phyloP scores from a whole-genome alignment of 2,888 invertebrate species.

The Ariolimax columbianus region DNA sequence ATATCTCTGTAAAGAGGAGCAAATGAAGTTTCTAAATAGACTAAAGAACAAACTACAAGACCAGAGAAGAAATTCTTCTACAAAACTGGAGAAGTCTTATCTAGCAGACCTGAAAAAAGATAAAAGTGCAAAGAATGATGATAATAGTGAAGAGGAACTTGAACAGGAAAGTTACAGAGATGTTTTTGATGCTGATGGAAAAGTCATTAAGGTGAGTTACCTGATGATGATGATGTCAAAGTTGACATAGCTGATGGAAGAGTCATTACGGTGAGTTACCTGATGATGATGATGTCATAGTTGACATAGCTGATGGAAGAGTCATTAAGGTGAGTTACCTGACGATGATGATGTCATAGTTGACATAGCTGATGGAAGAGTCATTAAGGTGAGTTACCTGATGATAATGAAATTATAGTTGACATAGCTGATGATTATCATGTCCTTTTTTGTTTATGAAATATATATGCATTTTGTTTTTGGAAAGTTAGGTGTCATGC shows the following conservation, averaged over 20 bases:
- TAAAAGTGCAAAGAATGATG: constrained; percentile 34
- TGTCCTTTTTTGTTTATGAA: too few relatives aligned
- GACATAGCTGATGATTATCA: too few relatives aligned
- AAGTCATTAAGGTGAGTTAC: constrained; percentile 45
- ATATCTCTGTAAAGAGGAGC: constrained; percentile 64
- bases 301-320: constrained; percentile 50
- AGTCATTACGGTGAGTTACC: constrained; percentile 42
- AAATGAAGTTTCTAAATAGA: constrained; percentile 59
- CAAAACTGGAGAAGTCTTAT: constrained; percentile 14
- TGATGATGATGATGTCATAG: background rate
- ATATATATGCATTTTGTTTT: too few relatives aligned
- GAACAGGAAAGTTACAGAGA: constrained; percentile 51
- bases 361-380: constrained; percentile 49
- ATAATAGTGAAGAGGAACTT: constrained; percentile 37
- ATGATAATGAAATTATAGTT: background rate
- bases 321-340: constrained; percentile 42
- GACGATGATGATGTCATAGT: background rate
- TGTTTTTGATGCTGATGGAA: constrained; percentile 53
- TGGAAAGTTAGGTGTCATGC: too few relatives aligned
- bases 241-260: constrained; percentile 52
- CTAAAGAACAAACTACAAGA: constrained; percentile 59
- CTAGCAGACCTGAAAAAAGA: constrained; percentile 31
- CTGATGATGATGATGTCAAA: background rate
- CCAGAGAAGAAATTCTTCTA: constrained; percentile 13
- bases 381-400: constrained; percentile 41